phyloP scores from a whole-genome alignment of 1,140 invertebrate species.

The Procambarus clarkii region DNA sequence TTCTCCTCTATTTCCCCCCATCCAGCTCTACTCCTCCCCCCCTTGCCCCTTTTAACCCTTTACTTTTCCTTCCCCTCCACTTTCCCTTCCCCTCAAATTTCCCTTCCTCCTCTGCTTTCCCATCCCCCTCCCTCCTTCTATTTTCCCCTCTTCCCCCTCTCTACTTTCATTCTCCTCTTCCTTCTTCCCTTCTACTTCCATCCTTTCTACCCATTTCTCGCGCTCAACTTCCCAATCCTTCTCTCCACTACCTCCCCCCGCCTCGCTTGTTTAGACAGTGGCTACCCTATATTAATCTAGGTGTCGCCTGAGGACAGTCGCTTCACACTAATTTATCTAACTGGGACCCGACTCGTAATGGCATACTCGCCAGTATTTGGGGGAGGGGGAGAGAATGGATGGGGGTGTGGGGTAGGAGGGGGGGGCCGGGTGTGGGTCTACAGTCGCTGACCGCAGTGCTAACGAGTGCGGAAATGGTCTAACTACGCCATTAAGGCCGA shows the following conservation, averaged over 20 bases:
- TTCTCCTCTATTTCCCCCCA: not conserved
- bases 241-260: not conserved
- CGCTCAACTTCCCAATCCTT: not conserved
- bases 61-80: no score
- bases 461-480: conserved; percentile 9
- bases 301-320: not conserved
- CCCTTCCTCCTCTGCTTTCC: no score
- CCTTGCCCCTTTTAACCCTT: no score
- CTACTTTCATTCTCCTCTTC: no score
- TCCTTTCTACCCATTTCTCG: not conserved
- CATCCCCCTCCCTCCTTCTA: no score
- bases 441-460: not conserved
- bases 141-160: no score
- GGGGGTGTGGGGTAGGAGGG: not conserved
- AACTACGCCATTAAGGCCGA: conserved; percentile 15
- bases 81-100: no score
- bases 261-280: not conserved
- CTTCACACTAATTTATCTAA: not conserved
- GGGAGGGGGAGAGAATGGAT: not conserved
- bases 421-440: not conserved
- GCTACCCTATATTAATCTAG: not conserved
- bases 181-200: not conserved
- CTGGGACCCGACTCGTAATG: not conserved
- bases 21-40: not conserved
- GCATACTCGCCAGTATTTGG: not conserved